phyloP scores from a whole-genome alignment of 35 echinoderm and acorn worm genomes.

The Heliocidaris erythrogramma region DNA sequence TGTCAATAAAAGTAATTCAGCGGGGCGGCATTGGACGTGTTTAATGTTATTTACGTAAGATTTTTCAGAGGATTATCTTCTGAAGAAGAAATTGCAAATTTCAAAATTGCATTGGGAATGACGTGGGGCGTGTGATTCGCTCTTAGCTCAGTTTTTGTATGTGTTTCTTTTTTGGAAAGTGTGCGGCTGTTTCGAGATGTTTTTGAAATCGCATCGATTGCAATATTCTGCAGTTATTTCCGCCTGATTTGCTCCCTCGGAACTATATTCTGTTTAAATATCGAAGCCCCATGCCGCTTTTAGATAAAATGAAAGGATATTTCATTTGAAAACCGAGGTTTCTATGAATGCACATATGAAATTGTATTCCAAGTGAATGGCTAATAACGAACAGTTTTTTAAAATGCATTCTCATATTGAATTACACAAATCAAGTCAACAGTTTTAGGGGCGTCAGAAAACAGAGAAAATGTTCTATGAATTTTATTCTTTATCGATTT shows the following conservation, averaged over 20 bases:
- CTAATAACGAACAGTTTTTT: too few relatives aligned
- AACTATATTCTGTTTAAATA: neutral
- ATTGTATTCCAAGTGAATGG: too few relatives aligned
- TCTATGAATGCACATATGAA: too few relatives aligned
- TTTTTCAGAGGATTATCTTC: neutral
- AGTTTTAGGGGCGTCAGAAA: too few relatives aligned
- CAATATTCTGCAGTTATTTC: neutral
- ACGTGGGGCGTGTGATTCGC: neutral
- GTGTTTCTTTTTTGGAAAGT: neutral
- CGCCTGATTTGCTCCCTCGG: neutral
- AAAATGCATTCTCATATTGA: too few relatives aligned
- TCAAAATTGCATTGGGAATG: neutral
- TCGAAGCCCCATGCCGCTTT: neutral
- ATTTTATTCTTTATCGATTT: neutral
- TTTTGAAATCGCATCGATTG: neutral
- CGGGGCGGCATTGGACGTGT: neutral
- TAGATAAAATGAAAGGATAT: too few relatives aligned
- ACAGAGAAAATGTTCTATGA: too few relatives aligned
- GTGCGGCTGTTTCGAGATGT: neutral
- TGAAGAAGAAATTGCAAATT: neutral
- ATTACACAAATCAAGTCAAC: too few relatives aligned
- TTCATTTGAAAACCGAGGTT: too few relatives aligned
- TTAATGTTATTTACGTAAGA: slow-evolving; percentile 13
- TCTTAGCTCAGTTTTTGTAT: neutral
- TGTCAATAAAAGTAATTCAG: slow-evolving; percentile 3